Base-by-base conservation (phyloP, 2,888 invertebrate species). In the Deilephila elpenor region DNA sequence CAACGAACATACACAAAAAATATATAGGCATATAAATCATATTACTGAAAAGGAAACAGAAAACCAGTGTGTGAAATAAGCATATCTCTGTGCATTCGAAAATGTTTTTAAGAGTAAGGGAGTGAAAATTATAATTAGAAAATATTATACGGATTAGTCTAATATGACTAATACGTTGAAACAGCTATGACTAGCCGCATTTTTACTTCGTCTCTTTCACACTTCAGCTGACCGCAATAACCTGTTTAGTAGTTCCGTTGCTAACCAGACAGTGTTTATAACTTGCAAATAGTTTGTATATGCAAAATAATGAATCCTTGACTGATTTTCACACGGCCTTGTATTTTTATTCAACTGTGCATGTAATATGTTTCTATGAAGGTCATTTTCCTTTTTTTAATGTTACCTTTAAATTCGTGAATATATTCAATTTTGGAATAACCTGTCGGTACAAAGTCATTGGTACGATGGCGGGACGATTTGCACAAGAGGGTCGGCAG, bases 241-340 rank as follows among this genome's bases (percentile, higher is more conserved):
- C 60, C 29, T 34, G 29, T 61, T 62, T 62, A 0, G 6, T 37
- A 62, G 32, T 62, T 37, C 6, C 32, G 34, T 62, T n/a, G 56
- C 56, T 56, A 62, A 62, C 62, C n/a, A 34, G 67, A 44, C 67
- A 51, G 67, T 67, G 20, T 14, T 51, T 51, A 34, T 64, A n/a
- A 37, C 64, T 37, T 0, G 37, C 64, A 67, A 25, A 51, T 14
- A 67, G 25, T 25, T 44, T 51, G 34, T 7, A 37, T 62, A n/a
- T 37, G 32, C 29, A 51, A 67, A 67, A 67, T 44, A 67, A 67
- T 20, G 44, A 67, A 67, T 67, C 67, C 51, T 25, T 67, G 20
- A 11, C 44, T 51, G 6, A 56, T 67, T 44, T 67, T 76, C 77
- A 75, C 74, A 74, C 75, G 77, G 80, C 79, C 75, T 80, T 71